These are phyloP conservation scores for Melanophora roralis DNA, from an alignment of 2,888 invertebrate species.

Conservation along the genomic window DNA sequence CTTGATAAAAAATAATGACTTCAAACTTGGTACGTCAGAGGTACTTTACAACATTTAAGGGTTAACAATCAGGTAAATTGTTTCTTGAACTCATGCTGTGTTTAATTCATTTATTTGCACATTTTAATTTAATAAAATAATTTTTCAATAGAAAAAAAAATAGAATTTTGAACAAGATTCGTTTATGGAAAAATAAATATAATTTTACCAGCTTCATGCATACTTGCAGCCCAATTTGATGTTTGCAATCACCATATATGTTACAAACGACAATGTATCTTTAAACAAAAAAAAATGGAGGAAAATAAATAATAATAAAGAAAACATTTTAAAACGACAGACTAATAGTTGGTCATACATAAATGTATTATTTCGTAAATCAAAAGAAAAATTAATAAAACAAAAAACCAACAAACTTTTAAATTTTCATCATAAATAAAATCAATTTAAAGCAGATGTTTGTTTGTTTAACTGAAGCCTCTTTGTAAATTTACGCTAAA, in stretches of 20 bases:
- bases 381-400: constrained; percentile 9
- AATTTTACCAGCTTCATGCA: constrained; percentile 37
- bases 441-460: constrained; percentile 58
- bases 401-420: constrained; percentile 19
- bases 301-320: too few relatives aligned
- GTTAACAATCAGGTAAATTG: constrained; percentile 43
- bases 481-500: constrained; percentile 43
- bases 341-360: constrained; percentile 7
- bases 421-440: constrained; percentile 36
- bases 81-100: constrained; percentile 61
- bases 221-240: constrained; percentile 46
- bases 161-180: constrained; percentile 49
- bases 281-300: constrained; percentile 4
- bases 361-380: constrained; percentile 54
- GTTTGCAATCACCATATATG: constrained; percentile 44
- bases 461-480: constrained; percentile 20
- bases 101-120: constrained; percentile 64
- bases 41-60: constrained; percentile 40
- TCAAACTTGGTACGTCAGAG: not conserved
- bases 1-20: too few relatives aligned
- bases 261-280: not conserved
- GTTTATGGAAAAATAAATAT: constrained; percentile 51
- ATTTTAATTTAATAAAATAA: constrained; percentile 65
- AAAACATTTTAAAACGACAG: not conserved
- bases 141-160: constrained; percentile 56